These are phyloP conservation scores for Drosophila repleta DNA, from an alignment of 1,140 invertebrate genomes.

Conservation along the genomic window DNA sequence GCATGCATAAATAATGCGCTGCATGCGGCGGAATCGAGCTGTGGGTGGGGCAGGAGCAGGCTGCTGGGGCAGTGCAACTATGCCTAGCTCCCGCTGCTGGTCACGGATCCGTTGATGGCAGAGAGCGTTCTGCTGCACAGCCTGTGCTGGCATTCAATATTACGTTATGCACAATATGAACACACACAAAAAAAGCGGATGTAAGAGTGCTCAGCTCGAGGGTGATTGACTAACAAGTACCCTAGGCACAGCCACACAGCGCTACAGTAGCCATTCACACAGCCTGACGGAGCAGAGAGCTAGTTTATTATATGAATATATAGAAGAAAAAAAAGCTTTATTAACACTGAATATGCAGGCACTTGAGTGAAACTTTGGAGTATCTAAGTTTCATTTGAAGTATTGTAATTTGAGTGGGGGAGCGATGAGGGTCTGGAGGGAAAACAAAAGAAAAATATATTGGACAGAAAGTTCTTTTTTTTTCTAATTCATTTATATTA, in stretches of 20 bases:
- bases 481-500: too few relatives aligned
- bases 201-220: background rate
- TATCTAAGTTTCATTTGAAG: too few relatives aligned
- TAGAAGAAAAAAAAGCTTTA: too few relatives aligned
- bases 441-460: too few relatives aligned
- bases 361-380: too few relatives aligned
- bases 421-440: too few relatives aligned
- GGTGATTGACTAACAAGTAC: background rate
- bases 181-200: slow-evolving; percentile 11
- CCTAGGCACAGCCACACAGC: background rate
- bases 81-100: background rate
- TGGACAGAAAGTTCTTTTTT: too few relatives aligned
- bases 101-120: slow-evolving; percentile 1
- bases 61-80: background rate
- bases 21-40: slow-evolving; percentile 17
- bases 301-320: too few relatives aligned
- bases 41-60: background rate
- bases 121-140: slow-evolving; percentile 23
- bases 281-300: background rate
- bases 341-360: too few relatives aligned
- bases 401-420: too few relatives aligned
- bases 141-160: slow-evolving; percentile 41
- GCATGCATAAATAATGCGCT: slow-evolving; percentile 79
- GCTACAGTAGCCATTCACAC: background rate
- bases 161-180: slow-evolving; percentile 47